Conservation (phyloP, 2,888 invertebrate species). For the Odontocerum albicorne region DNA sequence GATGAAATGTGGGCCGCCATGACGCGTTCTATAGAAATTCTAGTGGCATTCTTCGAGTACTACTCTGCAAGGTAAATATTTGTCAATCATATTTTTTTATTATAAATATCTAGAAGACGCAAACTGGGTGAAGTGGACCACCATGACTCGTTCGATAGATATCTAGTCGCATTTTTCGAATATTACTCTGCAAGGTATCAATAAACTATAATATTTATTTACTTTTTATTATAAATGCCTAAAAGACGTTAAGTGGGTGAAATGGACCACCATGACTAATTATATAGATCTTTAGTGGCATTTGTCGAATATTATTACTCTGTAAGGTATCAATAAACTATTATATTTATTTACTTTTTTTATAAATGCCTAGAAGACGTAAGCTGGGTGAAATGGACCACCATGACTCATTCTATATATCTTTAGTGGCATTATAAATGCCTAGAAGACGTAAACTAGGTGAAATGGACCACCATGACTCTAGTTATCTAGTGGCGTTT, state of each 20-base stretch:
- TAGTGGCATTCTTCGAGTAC: conserved; percentile 82
- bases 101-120: no score
- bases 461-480: conserved; percentile 82
- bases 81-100: conserved; percentile 1
- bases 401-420: no score
- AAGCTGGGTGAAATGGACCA: no score
- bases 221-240: conserved; percentile 38
- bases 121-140: no score
- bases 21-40: conserved; percentile 77
- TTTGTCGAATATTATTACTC: conserved; percentile 83
- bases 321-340: conserved; percentile 64
- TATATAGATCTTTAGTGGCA: conserved; percentile 78
- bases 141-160: conserved; percentile 78
- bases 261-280: conserved; percentile 80
- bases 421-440: no score
- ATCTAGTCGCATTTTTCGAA: conserved; percentile 82
- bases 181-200: conserved; percentile 79
- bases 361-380: no score
- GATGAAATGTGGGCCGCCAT: conserved; percentile 81
- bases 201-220: conserved; percentile 37
- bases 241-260: conserved; percentile 60
- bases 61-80: conserved; percentile 69
- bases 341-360: conserved; percentile 1
- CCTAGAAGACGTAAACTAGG: no score
- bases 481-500: conserved; percentile 81